A percentile compares a stretch with the other conserved stretches of the same genome.
Conservation (phyloP, 2,113 vertebrate species). For the Peucedramus taeniatus region DNA sequence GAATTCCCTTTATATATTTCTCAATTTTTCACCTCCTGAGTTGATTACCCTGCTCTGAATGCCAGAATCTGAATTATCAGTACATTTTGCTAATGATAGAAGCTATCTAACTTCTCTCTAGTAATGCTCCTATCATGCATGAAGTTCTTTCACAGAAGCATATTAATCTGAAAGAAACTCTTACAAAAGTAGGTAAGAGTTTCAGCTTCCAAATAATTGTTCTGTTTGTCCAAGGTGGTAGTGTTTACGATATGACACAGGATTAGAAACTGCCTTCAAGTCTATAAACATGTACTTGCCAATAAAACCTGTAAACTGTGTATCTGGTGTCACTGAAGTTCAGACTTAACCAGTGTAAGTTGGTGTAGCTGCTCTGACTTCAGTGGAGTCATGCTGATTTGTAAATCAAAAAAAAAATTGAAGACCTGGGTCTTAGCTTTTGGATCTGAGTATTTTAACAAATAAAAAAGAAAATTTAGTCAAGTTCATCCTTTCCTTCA, state of each 20-base stretch:
- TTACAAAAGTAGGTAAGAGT: neutral
- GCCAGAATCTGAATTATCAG: neutral
- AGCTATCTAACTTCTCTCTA: neutral
- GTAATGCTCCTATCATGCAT: neutral
- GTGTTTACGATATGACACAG: constrained; percentile 26
- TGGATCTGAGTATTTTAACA: neutral
- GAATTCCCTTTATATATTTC: neutral
- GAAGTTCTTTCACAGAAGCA: neutral
- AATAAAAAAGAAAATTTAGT: neutral
- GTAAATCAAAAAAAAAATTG: no score
- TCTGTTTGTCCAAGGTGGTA: neutral
- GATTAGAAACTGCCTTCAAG: constrained; percentile 6
- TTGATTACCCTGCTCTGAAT: neutral
- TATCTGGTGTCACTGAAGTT: neutral
- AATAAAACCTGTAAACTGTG: neutral
- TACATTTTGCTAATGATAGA: neutral
- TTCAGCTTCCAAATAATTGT: neutral
- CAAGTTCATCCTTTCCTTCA: neutral
- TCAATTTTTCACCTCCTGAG: neutral
- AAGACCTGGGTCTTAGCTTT: neutral
- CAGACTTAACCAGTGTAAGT: neutral
- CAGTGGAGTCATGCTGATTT: neutral
- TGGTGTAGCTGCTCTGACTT: neutral
- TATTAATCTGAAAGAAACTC: neutral
- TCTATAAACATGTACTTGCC: constrained; percentile 11